Base-by-base conservation (phyloP, 2,888 invertebrate species). In the Lumbricus terrestris region DNA sequence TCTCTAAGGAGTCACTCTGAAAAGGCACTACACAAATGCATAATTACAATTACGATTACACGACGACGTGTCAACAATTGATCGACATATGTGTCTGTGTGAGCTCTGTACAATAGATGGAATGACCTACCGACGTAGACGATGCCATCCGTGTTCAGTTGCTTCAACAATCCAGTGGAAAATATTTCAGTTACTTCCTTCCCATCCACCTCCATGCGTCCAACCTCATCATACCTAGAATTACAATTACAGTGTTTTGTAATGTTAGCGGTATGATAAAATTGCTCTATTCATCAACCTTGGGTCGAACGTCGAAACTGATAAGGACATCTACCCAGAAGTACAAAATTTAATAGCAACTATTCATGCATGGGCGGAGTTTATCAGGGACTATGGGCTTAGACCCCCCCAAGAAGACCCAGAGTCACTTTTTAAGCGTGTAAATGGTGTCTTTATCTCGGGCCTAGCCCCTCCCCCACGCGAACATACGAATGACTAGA, bases 151-250 rank as follows among this genome's bases (percentile, higher is more conserved):
- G 97, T 85, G 95, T 98, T 97, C 89, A 98, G 96, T 94, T 97
- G 97, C 93, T 97, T 96, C 92, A 97, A 96, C 93, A 97, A 97
- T 89, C 98, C 98, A 0, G 97, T 97, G 20, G 98, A 97, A 93
- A 97, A 96, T 89, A 97, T 97, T 0, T 97, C 97, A 38, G 97
- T 96, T 15, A 97, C 97, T 90, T 97, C 97, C 90, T 97, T 96
- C 88, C 97, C 97, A 95, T 98, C 98, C n/a, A 98, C 97, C 93
- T 97, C 97, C 90, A 98, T 95, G 42, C 97, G 97, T 18, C 98
- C 98, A 92, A 97, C 89, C 47, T 82, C 88, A 37, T 91, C 90
- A 82, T 90, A 89, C 88, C 92, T 92, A 88, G 40, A 90, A 34
- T 34, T 13, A 18, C 40, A 54, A 69, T 69, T 20, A 82, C 69